Evolutionary conservation across 2,113 vertebrate species (phyloP).

Genomic region (Prolemur simus): DNA sequence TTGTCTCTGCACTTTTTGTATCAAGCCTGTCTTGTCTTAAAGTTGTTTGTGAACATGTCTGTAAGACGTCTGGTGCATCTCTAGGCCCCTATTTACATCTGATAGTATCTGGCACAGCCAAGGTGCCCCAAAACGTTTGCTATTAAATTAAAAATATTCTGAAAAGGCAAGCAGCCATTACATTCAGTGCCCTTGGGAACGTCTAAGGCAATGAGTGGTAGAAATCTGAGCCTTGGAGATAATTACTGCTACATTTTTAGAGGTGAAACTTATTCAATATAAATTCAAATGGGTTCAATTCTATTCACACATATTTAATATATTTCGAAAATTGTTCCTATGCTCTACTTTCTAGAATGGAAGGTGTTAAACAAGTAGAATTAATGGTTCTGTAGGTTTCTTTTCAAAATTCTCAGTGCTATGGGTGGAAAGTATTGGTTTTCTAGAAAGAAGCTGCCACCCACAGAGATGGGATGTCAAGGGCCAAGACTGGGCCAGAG

Average conservation of each 20-base stretch:
- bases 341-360: background rate
- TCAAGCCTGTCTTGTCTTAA: background rate
- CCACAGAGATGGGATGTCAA: background rate
- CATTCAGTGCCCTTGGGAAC: background rate
- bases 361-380: background rate
- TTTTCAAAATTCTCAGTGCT: constrained; percentile 24
- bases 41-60: background rate
- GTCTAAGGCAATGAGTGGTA: background rate
- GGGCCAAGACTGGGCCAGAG: background rate
- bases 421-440: background rate
- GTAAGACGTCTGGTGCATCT: background rate
- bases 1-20: background rate
- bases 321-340: background rate
- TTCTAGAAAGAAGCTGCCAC: background rate
- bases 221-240: background rate
- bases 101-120: background rate
- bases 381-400: background rate
- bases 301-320: background rate
- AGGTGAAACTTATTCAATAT: background rate
- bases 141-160: constrained; percentile 30
- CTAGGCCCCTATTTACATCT: background rate
- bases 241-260: background rate
- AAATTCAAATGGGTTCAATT: background rate
- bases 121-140: background rate
- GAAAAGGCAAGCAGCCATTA: background rate